Evolutionary conservation across 1,140 invertebrate species (phyloP).

Genomic region (Drosophila littoralis): DNA sequence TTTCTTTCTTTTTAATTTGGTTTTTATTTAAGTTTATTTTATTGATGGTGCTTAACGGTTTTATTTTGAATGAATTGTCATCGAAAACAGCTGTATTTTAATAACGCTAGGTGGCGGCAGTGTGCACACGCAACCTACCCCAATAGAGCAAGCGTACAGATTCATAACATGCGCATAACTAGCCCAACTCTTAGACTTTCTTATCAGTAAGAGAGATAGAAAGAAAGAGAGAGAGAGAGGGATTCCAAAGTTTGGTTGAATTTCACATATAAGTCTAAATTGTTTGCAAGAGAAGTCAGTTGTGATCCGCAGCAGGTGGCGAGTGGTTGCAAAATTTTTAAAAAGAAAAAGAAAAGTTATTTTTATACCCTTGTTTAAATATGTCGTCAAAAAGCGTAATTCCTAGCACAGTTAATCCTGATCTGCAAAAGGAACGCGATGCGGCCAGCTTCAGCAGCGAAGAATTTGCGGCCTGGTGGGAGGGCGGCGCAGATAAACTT

Average conservation of each 20-base stretch:
- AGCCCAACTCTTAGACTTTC: neutral
- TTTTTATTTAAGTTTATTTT: neutral
- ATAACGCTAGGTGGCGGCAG: neutral
- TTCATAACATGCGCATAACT: neutral
- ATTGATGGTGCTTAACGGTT: neutral
- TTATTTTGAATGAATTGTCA: neutral
- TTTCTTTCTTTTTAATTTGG: neutral
- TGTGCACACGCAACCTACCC: conserved; percentile 1
- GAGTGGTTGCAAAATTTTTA: conserved; percentile 4
- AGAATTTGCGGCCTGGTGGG: conserved; percentile 91
- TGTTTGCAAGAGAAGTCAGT: conserved; percentile 10
- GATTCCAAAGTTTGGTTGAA: conserved; percentile 11
- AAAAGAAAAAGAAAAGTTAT: neutral
- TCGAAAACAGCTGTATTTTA: neutral
- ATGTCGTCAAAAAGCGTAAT: conserved; percentile 42
- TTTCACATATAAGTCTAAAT: neutral
- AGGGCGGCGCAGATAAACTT: conserved; percentile 90
- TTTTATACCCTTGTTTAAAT: neutral
- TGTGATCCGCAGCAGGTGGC: neutral
- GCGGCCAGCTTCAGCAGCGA: conserved; percentile 89
- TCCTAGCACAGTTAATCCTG: conserved; percentile 82
- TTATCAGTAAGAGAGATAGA: neutral
- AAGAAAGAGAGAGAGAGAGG: neutral
- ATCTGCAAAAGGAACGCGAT: conserved; percentile 90
- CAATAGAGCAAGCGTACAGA: neutral